These are phyloP conservation scores for Agonum fuliginosum DNA, from an alignment of 2,888 invertebrate species.

Conservation along the genomic window DNA sequence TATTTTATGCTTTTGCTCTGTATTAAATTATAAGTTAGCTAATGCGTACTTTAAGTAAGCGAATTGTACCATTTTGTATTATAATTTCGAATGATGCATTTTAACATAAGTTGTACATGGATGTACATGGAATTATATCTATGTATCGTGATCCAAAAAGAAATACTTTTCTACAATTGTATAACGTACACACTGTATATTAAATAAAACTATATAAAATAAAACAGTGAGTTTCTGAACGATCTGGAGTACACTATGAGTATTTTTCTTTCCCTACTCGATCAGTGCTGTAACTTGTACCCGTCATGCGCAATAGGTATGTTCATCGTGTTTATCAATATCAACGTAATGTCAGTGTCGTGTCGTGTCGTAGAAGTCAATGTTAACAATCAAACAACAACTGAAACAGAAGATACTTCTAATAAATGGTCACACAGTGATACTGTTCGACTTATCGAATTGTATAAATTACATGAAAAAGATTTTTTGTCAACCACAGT, in stretches of 20 bases:
- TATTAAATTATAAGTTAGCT: conserved; percentile 36
- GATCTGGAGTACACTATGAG: no score
- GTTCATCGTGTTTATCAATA: no score
- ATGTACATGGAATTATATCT: conserved; percentile 57
- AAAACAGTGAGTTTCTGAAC: no score
- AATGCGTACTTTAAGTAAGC: conserved; percentile 30
- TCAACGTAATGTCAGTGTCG: no score
- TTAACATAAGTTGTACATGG: conserved; percentile 53
- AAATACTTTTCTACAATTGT: conserved; percentile 58
- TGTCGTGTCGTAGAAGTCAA: no score
- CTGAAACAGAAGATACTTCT: no score
- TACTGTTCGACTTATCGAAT: background rate
- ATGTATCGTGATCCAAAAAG: conserved; percentile 58
- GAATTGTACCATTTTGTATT: conserved; percentile 43
- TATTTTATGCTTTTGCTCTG: conserved; percentile 31
- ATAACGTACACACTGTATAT: conserved; percentile 57
- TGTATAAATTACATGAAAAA: background rate
- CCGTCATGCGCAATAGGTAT: no score
- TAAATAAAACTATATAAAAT: no score
- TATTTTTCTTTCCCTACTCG: no score
- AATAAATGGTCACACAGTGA: no score
- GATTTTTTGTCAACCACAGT: conserved; percentile 4
- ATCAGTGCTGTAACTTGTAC: no score
- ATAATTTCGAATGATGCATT: conserved; percentile 25
- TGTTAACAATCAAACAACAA: no score